A percentile compares a stretch with the other conserved stretches of the same genome.
phyloP scores from a whole-genome alignment of 2,888 invertebrate species.

The Drosophila mimica region DNA sequence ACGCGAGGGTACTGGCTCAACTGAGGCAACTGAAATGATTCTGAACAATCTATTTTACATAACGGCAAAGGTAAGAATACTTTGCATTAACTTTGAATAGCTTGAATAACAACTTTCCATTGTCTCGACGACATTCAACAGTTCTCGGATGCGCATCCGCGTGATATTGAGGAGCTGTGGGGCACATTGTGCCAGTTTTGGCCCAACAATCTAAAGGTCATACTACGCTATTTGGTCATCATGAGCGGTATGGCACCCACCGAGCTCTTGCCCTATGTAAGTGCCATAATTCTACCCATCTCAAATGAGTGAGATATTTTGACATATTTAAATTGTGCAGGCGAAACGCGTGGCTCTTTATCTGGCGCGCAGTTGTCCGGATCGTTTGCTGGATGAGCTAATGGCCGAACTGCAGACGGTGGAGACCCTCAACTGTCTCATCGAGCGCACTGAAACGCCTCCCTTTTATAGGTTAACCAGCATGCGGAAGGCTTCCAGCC shows the following conservation, averaged over 20 bases:
- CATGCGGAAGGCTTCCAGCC: conserved; percentile 95
- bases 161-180: conserved; percentile 98
- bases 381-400: conserved; percentile 97
- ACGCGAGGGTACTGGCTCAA: conserved; percentile 98
- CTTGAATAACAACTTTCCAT: conserved; percentile 3
- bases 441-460: conserved; percentile 98
- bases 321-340: conserved; percentile 85
- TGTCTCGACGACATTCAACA: conserved; percentile 81
- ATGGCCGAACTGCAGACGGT: conserved; percentile 99
- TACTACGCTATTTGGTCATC: conserved; percentile 97
- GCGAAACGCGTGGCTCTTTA: conserved; percentile 98
- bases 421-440: conserved; percentile 97
- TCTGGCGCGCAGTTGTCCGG: conserved; percentile 95
- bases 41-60: conserved; percentile 99
- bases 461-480: conserved; percentile 98
- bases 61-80: conserved; percentile 92
- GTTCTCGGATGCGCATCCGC: conserved; percentile 98
- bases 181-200: conserved; percentile 97
- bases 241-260: conserved; percentile 99
- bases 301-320: not conserved
- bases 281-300: conserved; percentile 81
- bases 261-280: conserved; percentile 95
- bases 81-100: conserved; percentile 10
- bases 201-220: conserved; percentile 98
- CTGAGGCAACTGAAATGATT: conserved; percentile 99